These are phyloP conservation scores for Aphidius gifuensis DNA, from an alignment of 1,140 invertebrate species.

Conservation along the genomic window DNA sequence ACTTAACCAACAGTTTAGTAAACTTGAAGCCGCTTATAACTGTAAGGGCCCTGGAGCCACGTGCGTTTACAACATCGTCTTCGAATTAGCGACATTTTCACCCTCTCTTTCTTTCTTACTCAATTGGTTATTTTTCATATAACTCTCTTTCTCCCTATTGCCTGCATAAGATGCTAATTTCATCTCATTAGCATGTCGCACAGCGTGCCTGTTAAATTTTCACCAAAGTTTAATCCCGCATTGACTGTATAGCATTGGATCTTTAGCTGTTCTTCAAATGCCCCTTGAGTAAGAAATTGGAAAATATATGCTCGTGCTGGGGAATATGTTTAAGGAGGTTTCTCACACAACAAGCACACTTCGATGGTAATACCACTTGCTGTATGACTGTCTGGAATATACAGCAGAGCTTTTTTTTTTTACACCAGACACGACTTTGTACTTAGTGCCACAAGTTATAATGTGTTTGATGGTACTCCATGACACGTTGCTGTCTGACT, in stretches of 20 bases:
- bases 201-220: slow-evolving; percentile 19
- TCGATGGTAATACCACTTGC: background rate
- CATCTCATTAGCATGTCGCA: slow-evolving; percentile 28
- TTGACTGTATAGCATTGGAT: background rate
- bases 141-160: background rate
- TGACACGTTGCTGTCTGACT: background rate
- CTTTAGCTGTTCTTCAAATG: slow-evolving; percentile 4
- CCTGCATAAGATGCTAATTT: slow-evolving; percentile 14
- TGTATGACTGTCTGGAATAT: slow-evolving; percentile 8
- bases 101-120: no score
- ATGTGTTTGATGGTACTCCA: slow-evolving; percentile 6
- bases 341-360: background rate
- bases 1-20: slow-evolving; percentile 9
- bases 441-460: slow-evolving; percentile 20
- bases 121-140: background rate
- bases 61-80: slow-evolving; percentile 16
- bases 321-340: slow-evolving; percentile 30
- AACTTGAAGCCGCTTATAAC: slow-evolving; percentile 4
- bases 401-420: slow-evolving; percentile 22
- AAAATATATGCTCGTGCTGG: slow-evolving; percentile 18
- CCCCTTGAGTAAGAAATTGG: background rate
- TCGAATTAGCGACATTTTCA: slow-evolving; percentile 9
- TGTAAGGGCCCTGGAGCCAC: slow-evolving; percentile 1
- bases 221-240: slow-evolving; percentile 19
- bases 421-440: slow-evolving; percentile 33